Base-by-base conservation (phyloP, 1,140 invertebrate species). In the Whitmania pigra region DNA sequence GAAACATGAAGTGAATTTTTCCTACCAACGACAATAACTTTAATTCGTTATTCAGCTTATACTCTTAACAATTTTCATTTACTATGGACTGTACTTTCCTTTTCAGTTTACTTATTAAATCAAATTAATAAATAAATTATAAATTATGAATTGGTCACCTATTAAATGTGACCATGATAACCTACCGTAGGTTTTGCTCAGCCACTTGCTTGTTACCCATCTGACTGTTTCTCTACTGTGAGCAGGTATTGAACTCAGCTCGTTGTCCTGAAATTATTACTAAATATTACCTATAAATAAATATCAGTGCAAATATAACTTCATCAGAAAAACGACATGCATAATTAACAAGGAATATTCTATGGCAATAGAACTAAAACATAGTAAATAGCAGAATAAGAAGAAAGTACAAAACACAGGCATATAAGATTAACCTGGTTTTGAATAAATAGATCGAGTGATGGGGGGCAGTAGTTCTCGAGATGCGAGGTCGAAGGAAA, bases 171-270 rank as follows among this genome's bases (percentile, higher is more conserved):
- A 49, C 9, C 43, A 11, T 7, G 15, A 49, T 7, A 49, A 63
- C 20, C 57, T 63, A 63, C 57, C 57, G 57, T 63, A 18, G 18
- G 57, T 63, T 31, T 31, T 63, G 57, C 22, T 25, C 22, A 63
- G 6, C 57, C 57, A 63, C 57, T 63, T 63, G 57, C 22, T 25
- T 13, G 57, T 63, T 22, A 18, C 57, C 57, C 57, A 63, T 22
- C 57, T 22, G 18, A 63, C 57, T 6, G 57, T 63, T 31, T 22
- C 57, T 63, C 57, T 63, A 18, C 57, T 25, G 15, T 63, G 57
- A 25, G 57, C 57, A 13, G 57, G 57, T 63, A 63, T 63, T 63
- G 57, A 63, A 63, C 57, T 63, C 11, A 63, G 29, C 57, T 63
- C 57, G 57, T 63, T 63, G 20, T 63, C 57, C 57, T 63, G 22